Evolutionary conservation across 2,113 vertebrate species (phyloP), one percentile per base, ranked within the genome.

Genomic region (Halichoeres trimaculatus): DNA sequence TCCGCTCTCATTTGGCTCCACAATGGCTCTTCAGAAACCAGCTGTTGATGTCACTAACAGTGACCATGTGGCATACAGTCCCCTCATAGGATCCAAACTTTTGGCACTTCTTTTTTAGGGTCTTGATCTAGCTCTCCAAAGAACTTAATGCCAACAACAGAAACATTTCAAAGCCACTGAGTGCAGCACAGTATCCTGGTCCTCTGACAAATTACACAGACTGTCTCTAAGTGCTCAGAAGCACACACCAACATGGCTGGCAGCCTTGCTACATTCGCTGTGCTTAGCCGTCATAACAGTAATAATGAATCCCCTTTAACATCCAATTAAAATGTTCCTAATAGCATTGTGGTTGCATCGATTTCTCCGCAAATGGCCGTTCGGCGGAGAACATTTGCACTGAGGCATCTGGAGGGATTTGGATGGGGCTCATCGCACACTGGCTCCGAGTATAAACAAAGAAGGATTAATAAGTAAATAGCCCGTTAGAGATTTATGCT

Each of bases 261-360:
- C 72, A 61, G 83, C 67, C 70, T 55, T 14, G 41, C 41, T 34
- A 45, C 57, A 55, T 54, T 48, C 20, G 11, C 59, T 30, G n/a
- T 50, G 36, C 74, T 79, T 74, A 76, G 84, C 79, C 34, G 58
- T 87, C 83, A 85, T 51, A 84, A 85, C 83, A 70, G 74, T 54
- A 73, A 80, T 78, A 90, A 88, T 78, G 83, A 91, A 89, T 88
- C 71, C 40, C 36, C 80, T 84, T 91, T 89, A 70, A 90, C 84
- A 89, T 83, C 76, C 85, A 90, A 91, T 92, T 92, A 93, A 92
- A 92, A 85, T 67, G 60, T 67, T 77, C 84, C 80, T 87, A 85
- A 90, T 76, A 72, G 81, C 81, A 36, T 51, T 80, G 78, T 5
- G 70, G 81, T 61, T 65, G 22, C 75, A 84, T 83, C 12, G 74